These are phyloP conservation scores for Erebia epiphron DNA, from an alignment of 2,888 invertebrate genomes.

Conservation along the genomic window DNA sequence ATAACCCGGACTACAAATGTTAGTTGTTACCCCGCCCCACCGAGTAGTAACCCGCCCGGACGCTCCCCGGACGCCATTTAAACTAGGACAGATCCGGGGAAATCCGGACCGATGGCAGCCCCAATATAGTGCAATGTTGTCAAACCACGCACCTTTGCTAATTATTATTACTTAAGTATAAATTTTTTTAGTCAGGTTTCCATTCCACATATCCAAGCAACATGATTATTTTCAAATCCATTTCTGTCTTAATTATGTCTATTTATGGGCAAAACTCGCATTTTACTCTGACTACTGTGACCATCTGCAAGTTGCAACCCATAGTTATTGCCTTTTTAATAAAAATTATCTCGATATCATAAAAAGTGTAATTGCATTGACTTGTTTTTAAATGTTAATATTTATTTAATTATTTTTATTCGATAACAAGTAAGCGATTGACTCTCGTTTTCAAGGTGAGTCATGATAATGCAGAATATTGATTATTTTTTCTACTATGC, in stretches of 20 bases:
- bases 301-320: slow-evolving; percentile 13
- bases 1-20: too few relatives aligned
- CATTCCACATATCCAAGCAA: slow-evolving; percentile 15
- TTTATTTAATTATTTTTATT: slow-evolving; percentile 1
- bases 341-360: slow-evolving; percentile 2
- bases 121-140: slow-evolving; percentile 19
- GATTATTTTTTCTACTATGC: too few relatives aligned
- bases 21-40: too few relatives aligned
- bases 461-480: too few relatives aligned
- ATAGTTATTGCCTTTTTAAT: slow-evolving; percentile 11
- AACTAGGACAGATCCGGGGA: too few relatives aligned
- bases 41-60: too few relatives aligned
- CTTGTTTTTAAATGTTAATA: background rate
- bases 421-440: background rate
- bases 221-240: slow-evolving; percentile 35
- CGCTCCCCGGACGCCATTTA: too few relatives aligned
- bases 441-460: too few relatives aligned
- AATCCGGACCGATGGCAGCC: too few relatives aligned
- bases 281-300: slow-evolving; percentile 17
- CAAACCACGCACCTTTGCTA: slow-evolving; percentile 32
- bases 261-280: slow-evolving; percentile 20
- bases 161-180: slow-evolving; percentile 25
- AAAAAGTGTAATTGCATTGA: slow-evolving; percentile 9
- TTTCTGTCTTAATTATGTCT: slow-evolving; percentile 30
- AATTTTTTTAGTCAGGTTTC: slow-evolving; percentile 16